These are phyloP conservation scores for Conchocele bisecta DNA, from an alignment of 2,888 invertebrate genomes.

Conservation along the genomic window DNA sequence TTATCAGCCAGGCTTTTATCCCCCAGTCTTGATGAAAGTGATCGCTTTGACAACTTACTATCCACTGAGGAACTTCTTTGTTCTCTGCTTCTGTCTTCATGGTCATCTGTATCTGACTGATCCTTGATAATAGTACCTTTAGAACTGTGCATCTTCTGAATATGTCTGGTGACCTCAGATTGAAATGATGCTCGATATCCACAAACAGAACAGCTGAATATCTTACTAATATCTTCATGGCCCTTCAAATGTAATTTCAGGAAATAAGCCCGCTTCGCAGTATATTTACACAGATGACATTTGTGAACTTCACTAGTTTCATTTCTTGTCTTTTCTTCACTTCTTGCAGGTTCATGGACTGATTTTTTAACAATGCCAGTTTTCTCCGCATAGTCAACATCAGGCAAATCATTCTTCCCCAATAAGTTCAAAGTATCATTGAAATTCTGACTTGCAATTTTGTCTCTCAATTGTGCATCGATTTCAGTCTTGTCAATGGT, in stretches of 20 bases:
- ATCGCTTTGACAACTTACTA: too few species aligned
- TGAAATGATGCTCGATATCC: conserved; percentile 40
- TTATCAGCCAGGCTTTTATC: too few species aligned
- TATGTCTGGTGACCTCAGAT: conserved; percentile 46
- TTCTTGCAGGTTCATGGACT: conserved; percentile 20
- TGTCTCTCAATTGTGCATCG: conserved; percentile 34
- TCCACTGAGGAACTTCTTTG: too few species aligned
- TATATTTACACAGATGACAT: conserved; percentile 65
- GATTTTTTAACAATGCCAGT: conserved; percentile 11
- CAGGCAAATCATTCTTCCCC: too few species aligned
- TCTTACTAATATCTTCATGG: conserved; percentile 44
- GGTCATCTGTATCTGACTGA: too few species aligned
- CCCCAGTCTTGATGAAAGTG: too few species aligned
- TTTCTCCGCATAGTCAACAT: neutral
- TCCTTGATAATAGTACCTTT: too few species aligned
- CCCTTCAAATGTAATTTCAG: conserved; percentile 37
- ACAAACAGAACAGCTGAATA: conserved; percentile 51
- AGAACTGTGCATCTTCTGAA: conserved; percentile 10
- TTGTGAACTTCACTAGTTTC: neutral
- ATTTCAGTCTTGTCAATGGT: conserved; percentile 17
- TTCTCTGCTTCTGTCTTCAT: too few species aligned
- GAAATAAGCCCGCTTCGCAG: conserved; percentile 30
- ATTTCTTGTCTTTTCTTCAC: neutral
- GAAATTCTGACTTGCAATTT: conserved; percentile 32
- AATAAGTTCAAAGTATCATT: too few species aligned